phyloP scores from a whole-genome alignment of 2,888 invertebrate species.

The Theristus sp. region DNA sequence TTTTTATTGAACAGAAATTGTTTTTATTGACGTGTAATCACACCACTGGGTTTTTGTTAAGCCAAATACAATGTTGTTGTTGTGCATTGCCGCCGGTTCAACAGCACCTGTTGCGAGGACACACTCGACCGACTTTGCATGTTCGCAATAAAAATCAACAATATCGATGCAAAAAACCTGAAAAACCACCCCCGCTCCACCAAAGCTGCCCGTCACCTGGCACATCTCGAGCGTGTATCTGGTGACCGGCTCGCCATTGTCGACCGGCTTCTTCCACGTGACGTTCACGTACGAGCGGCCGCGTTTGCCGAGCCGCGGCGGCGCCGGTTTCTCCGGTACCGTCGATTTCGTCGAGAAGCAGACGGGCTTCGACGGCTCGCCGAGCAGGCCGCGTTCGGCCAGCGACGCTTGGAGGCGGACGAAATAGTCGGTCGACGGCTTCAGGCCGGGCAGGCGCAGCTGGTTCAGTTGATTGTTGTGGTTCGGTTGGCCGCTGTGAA shows the following conservation, averaged over 20 bases:
- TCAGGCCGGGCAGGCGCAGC: constrained; percentile 13
- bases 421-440: constrained; percentile 19
- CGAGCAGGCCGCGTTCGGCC: constrained; percentile 16
- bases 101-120: too few species aligned
- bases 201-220: constrained; percentile 6
- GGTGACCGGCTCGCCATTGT: constrained; percentile 58
- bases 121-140: too few species aligned
- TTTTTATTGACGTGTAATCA: not conserved
- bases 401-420: constrained; percentile 15
- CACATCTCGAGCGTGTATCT: constrained; percentile 52
- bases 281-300: constrained; percentile 5
- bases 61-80: too few species aligned
- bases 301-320: constrained; percentile 5
- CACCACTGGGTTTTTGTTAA: too few species aligned
- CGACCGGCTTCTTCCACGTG: constrained; percentile 41
- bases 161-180: too few species aligned
- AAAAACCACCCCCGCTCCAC: too few species aligned
- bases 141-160: too few species aligned
- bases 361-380: constrained; percentile 13
- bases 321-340: constrained; percentile 7
- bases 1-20: not conserved
- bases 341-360: constrained; percentile 7
- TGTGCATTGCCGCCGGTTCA: too few species aligned
- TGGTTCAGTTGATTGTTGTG: constrained; percentile 6
- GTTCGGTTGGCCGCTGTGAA: constrained; percentile 5